Evolutionary conservation across 2,888 invertebrate species (phyloP).

Genomic region (Cosmopolites sordidus): DNA sequence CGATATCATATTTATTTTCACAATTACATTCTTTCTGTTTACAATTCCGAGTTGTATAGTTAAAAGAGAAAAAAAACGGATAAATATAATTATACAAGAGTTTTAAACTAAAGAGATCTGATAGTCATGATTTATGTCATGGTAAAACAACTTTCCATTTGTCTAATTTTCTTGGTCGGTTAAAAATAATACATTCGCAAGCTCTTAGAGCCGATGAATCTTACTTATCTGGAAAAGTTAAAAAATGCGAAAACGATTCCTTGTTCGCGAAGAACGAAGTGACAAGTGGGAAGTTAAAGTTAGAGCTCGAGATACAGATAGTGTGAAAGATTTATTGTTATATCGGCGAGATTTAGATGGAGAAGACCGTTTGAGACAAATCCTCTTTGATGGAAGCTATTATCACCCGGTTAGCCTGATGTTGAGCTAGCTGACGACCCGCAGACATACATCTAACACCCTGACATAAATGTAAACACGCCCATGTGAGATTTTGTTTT

Average conservation of each 20-base stretch:
- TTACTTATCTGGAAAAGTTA: slow-evolving; percentile 42
- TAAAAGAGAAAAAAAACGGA: background rate
- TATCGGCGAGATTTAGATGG: slow-evolving; percentile 45
- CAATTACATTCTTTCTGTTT: too few species aligned
- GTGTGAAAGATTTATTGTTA: slow-evolving; percentile 46
- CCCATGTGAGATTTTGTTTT: background rate
- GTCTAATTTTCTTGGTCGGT: slow-evolving; percentile 6
- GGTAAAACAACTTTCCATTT: background rate
- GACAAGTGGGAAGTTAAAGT: slow-evolving; percentile 41
- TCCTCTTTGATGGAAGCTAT: slow-evolving; percentile 43
- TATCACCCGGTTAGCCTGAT: slow-evolving; percentile 40
- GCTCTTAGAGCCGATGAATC: slow-evolving; percentile 38
- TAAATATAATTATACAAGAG: too few species aligned
- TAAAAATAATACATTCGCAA: slow-evolving; percentile 19
- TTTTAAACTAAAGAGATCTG: background rate
- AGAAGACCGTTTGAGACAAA: slow-evolving; percentile 38
- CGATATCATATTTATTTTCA: too few species aligned
- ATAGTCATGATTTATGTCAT: slow-evolving; percentile 1
- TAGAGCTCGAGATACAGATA: slow-evolving; percentile 40
- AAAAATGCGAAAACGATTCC: slow-evolving; percentile 44
- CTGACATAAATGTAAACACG: slow-evolving; percentile 1
- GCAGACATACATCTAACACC: slow-evolving; percentile 1
- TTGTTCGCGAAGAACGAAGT: slow-evolving; percentile 36
- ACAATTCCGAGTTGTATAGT: too few species aligned
- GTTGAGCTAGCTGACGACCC: slow-evolving; percentile 23